Evolutionary conservation across 2,113 vertebrate genomes (phyloP).

Genomic region (Scomber scombrus): DNA sequence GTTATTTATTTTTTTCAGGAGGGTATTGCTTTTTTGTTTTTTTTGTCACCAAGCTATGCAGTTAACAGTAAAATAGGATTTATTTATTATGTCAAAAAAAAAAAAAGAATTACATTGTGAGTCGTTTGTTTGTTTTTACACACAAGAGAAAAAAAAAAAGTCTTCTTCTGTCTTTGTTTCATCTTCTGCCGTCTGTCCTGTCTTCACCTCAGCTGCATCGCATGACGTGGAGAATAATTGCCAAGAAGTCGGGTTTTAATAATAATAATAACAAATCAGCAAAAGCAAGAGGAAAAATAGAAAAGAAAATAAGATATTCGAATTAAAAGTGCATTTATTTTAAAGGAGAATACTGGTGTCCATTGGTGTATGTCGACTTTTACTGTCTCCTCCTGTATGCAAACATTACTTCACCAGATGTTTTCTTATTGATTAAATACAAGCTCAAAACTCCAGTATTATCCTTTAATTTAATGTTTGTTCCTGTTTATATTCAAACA

Average conservation of each 20-base stretch:
- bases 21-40: slow-evolving; percentile 64
- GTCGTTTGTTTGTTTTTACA: slow-evolving; percentile 19
- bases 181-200: not conserved
- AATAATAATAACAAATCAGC: not conserved
- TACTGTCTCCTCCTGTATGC: slow-evolving; percentile 11
- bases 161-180: slow-evolving; percentile 1
- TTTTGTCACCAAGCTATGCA: slow-evolving; percentile 79
- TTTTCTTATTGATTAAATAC: not conserved
- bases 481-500: not conserved
- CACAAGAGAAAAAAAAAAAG: no score
- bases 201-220: slow-evolving; percentile 30
- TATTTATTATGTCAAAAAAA: slow-evolving; percentile 70
- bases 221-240: slow-evolving; percentile 12
- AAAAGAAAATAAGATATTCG: no score
- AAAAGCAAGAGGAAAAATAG: no score
- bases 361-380: not conserved
- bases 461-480: slow-evolving; percentile 9
- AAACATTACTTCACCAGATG: not conserved
- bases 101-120: slow-evolving; percentile 40
- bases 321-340: no score
- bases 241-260: not conserved
- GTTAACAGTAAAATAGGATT: slow-evolving; percentile 55
- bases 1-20: slow-evolving; percentile 72
- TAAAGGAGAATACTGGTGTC: not conserved
- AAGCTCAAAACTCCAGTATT: not conserved